Percentiles rank a stretch among this genome's conserved stretches.
phyloP scores from a whole-genome alignment of 2,113 vertebrate species.

The Colius striatus region DNA sequence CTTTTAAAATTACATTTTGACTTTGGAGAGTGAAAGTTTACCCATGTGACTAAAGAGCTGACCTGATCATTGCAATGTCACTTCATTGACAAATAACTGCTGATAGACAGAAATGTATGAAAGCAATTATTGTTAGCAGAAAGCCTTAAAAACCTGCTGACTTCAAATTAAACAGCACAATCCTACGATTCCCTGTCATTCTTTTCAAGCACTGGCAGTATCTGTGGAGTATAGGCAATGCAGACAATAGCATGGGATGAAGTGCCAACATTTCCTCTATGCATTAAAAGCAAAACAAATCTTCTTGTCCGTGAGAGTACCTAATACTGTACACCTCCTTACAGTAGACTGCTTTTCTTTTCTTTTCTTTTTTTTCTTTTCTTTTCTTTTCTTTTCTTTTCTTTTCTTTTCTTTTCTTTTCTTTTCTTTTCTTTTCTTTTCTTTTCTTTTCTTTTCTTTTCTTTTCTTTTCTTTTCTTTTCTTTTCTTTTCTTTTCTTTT shows the following conservation, averaged over 20 bases:
- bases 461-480: background rate
- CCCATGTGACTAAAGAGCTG: conserved; percentile 76
- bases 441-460: background rate
- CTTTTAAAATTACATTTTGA: conserved; percentile 73
- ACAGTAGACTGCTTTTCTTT: background rate
- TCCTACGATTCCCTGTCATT: conserved; percentile 75
- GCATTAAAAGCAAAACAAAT: conserved; percentile 42
- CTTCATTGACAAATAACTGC: conserved; percentile 88
- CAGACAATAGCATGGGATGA: conserved; percentile 49
- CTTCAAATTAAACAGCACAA: conserved; percentile 88
- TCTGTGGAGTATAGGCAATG: conserved; percentile 69
- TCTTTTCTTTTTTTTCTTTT: background rate
- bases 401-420: background rate
- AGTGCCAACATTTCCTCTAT: conserved; percentile 56
- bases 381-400: background rate
- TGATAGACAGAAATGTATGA: conserved; percentile 91
- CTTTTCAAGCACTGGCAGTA: conserved; percentile 69
- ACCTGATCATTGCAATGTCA: conserved; percentile 75
- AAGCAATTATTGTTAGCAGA: conserved; percentile 94
- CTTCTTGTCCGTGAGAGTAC: conserved; percentile 30
- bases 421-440: background rate
- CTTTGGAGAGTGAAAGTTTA: conserved; percentile 78
- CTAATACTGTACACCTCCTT: background rate
- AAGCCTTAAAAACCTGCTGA: conserved; percentile 97
- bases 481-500: background rate